These are phyloP conservation scores for Pogonus chalceus DNA, from an alignment of 1,140 invertebrate species.

Conservation along the genomic window DNA sequence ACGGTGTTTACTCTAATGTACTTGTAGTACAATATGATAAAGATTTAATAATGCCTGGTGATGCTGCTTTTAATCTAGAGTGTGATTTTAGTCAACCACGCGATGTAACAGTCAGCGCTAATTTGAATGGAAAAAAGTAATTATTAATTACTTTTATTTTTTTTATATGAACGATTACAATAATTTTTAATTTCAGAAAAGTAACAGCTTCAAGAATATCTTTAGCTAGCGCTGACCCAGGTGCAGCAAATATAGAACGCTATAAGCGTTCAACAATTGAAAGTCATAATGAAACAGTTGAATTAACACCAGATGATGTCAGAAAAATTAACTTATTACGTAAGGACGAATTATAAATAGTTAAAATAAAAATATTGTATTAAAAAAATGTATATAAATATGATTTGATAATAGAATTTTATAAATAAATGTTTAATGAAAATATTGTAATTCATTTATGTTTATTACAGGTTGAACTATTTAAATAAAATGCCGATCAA, in stretches of 20 bases:
- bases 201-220: constrained; percentile 31
- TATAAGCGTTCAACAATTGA: constrained; percentile 25
- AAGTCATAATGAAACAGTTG: constrained; percentile 32
- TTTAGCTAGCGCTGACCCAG: constrained; percentile 37
- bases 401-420: not conserved
- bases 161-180: constrained; percentile 3
- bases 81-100: constrained; percentile 46
- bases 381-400: not conserved
- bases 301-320: constrained; percentile 28
- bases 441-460: not conserved
- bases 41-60: constrained; percentile 50
- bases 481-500: too few species aligned
- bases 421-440: not conserved
- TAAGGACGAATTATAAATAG: constrained; percentile 17
- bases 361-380: constrained; percentile 5
- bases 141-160: not conserved
- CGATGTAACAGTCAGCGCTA: constrained; percentile 40
- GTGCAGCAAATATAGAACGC: constrained; percentile 21
- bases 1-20: constrained; percentile 43
- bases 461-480: too few species aligned
- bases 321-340: constrained; percentile 9
- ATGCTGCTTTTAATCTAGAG: constrained; percentile 49
- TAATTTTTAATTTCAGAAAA: not conserved
- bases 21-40: constrained; percentile 52
- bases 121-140: constrained; percentile 34